Percentiles rank a stretch among this genome's conserved stretches.
Evolutionary conservation across 2,888 invertebrate species (phyloP).

Genomic region (Scaptomyza flava): DNA sequence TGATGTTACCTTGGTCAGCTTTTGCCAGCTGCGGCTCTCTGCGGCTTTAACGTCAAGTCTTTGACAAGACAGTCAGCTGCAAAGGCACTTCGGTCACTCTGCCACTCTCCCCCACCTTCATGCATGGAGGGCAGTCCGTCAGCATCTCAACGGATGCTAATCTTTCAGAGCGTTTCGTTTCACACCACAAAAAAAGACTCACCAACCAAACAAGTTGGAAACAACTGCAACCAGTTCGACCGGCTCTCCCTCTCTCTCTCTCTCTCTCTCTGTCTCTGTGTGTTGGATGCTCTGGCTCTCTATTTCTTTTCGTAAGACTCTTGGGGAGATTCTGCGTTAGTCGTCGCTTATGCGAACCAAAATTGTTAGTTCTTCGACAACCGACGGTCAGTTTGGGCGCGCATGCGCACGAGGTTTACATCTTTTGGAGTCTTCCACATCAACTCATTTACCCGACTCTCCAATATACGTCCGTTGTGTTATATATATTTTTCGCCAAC

Average conservation of each 20-base stretch:
- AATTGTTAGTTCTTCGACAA: slow-evolving; percentile 83
- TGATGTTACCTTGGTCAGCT: slow-evolving; percentile 64
- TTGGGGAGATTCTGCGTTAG: slow-evolving; percentile 59
- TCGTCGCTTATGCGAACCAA: slow-evolving; percentile 57
- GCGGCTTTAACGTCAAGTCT: slow-evolving; percentile 57
- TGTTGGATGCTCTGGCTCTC: not conserved
- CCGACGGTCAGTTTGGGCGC: slow-evolving; percentile 84
- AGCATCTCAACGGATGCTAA: slow-evolving; percentile 52
- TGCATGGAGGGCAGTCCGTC: slow-evolving; percentile 12
- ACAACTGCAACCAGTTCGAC: slow-evolving; percentile 61
- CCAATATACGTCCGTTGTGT: slow-evolving; percentile 9
- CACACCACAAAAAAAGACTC: slow-evolving; percentile 20
- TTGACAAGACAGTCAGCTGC: slow-evolving; percentile 59
- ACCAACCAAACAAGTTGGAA: slow-evolving; percentile 54
- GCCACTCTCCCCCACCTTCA: not conserved
- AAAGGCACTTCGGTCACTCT: slow-evolving; percentile 3
- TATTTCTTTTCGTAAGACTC: slow-evolving; percentile 2
- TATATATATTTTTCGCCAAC: slow-evolving; percentile 63
- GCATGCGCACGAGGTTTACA: slow-evolving; percentile 77
- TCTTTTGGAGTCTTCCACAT: slow-evolving; percentile 18
- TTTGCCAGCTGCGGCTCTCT: slow-evolving; percentile 23
- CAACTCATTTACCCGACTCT: slow-evolving; percentile 16
- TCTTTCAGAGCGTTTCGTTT: slow-evolving; percentile 46
- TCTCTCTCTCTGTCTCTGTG: too few relatives aligned
- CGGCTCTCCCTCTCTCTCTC: slow-evolving; percentile 35